These are phyloP conservation scores for Dermolepida albohirtum DNA, from an alignment of 2,888 invertebrate genomes.

Conservation along the genomic window DNA sequence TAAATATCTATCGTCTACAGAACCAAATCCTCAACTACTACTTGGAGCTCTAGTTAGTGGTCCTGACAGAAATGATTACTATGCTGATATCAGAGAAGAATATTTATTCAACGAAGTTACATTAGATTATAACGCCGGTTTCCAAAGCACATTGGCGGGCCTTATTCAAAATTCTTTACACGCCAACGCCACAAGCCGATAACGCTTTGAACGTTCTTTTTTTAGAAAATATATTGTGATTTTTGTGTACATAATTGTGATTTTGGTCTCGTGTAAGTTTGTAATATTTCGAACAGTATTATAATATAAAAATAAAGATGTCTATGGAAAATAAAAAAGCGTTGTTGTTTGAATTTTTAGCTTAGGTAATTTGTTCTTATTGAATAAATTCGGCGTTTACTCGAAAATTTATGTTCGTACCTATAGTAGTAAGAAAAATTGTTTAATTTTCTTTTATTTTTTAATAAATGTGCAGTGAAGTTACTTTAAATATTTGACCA, in stretches of 20 bases:
- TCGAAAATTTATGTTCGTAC: too few species aligned
- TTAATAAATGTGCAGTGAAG: too few species aligned
- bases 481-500: too few species aligned
- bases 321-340: too few species aligned
- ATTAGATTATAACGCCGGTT: constrained; percentile 70
- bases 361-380: too few species aligned
- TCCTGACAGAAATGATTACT: constrained; percentile 68
- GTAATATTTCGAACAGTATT: constrained; percentile 26
- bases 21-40: constrained; percentile 68
- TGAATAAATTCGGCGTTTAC: too few species aligned
- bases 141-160: constrained; percentile 68
- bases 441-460: too few species aligned
- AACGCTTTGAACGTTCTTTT: neutral
- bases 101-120: constrained; percentile 70
- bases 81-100: constrained; percentile 68
- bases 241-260: constrained; percentile 11
- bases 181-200: neutral
- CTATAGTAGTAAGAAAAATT: too few species aligned
- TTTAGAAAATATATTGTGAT: constrained; percentile 21
- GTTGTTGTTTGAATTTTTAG: too few species aligned
- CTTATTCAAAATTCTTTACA: constrained; percentile 58
- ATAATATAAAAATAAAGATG: constrained; percentile 15
- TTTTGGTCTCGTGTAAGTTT: neutral
- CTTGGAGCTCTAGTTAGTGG: constrained; percentile 71
- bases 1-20: constrained; percentile 63